Conservation (phyloP, 2,888 invertebrate species). For the Standfussiana lucernea region DNA sequence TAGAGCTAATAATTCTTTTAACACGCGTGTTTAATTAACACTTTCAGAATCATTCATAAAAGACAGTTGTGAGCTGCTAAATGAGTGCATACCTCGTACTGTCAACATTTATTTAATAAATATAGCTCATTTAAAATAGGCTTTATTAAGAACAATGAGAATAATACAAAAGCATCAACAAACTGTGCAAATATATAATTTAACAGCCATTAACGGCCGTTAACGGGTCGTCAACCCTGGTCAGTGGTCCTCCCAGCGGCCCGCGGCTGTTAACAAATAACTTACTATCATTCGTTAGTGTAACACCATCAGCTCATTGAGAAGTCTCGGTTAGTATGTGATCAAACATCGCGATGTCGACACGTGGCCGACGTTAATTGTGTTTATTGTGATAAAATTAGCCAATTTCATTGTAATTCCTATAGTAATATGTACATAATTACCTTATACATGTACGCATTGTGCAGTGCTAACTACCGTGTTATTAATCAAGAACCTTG, state of each 20-base stretch:
- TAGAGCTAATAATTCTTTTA: neutral
- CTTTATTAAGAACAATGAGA: constrained; percentile 37
- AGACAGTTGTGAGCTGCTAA: neutral
- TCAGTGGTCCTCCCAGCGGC: constrained; percentile 39
- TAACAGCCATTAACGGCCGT: constrained; percentile 54
- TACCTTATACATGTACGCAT: constrained; percentile 58
- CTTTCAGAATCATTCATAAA: neutral
- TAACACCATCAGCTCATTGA: constrained; percentile 79
- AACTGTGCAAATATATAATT: constrained; percentile 65
- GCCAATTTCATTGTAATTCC: constrained; percentile 36
- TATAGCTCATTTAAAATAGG: constrained; percentile 1
- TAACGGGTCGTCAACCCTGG: constrained; percentile 73
- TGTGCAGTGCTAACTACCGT: constrained; percentile 66
- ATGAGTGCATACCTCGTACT: neutral
- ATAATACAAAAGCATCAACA: constrained; percentile 34
- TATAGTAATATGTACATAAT: constrained; percentile 59
- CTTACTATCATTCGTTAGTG: constrained; percentile 66
- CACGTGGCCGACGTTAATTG: constrained; percentile 79
- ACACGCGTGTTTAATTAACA: neutral
- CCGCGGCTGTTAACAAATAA: constrained; percentile 60
- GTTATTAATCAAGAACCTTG: constrained; percentile 72
- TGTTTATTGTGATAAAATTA: constrained; percentile 60
- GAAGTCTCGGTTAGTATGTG: constrained; percentile 78
- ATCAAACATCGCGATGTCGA: constrained; percentile 80
- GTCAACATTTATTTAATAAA: neutral